phyloP scores from a whole-genome alignment of 1,140 invertebrate species.

The Protaetia brevitarsis region DNA sequence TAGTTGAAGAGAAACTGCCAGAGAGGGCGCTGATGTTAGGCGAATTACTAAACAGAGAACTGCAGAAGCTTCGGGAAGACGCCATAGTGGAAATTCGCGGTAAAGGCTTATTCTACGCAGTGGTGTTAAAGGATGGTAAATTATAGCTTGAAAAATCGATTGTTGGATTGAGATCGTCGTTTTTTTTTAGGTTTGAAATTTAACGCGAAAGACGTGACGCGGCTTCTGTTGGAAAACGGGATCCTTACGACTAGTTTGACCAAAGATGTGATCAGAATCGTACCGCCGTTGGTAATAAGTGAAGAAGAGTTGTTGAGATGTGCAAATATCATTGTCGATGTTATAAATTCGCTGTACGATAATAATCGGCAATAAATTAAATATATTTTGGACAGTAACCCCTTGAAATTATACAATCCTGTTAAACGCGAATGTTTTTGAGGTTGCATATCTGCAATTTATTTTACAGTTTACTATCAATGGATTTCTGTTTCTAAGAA shows the following conservation, averaged over 20 bases:
- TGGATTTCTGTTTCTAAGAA: too few species aligned
- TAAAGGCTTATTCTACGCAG: constrained; percentile 57
- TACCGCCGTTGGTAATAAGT: constrained; percentile 87
- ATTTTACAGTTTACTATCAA: too few species aligned
- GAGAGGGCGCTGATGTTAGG: constrained; percentile 71
- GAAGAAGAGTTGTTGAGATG: constrained; percentile 77
- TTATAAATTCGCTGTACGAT: constrained; percentile 38
- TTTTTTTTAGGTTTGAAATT: constrained; percentile 57
- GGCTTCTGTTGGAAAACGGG: constrained; percentile 81
- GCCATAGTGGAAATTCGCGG: constrained; percentile 67
- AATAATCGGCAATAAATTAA: not conserved
- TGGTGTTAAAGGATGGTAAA: constrained; percentile 24
- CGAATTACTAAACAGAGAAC: constrained; percentile 58
- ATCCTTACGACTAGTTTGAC: constrained; percentile 94
- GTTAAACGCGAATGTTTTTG: too few species aligned
- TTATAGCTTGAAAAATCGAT: not conserved
- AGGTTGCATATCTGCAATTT: too few species aligned
- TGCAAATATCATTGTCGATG: constrained; percentile 72
- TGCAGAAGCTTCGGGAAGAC: constrained; percentile 61
- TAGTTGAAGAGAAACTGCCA: constrained; percentile 74
- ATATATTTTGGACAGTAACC: not conserved
- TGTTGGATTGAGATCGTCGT: too few species aligned
- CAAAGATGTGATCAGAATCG: constrained; percentile 87
- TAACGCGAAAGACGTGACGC: constrained; percentile 74
- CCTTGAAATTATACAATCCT: too few species aligned